These are phyloP conservation scores for Harlomillsia oculata DNA, from an alignment of 1,140 invertebrate genomes.

Conservation along the genomic window DNA sequence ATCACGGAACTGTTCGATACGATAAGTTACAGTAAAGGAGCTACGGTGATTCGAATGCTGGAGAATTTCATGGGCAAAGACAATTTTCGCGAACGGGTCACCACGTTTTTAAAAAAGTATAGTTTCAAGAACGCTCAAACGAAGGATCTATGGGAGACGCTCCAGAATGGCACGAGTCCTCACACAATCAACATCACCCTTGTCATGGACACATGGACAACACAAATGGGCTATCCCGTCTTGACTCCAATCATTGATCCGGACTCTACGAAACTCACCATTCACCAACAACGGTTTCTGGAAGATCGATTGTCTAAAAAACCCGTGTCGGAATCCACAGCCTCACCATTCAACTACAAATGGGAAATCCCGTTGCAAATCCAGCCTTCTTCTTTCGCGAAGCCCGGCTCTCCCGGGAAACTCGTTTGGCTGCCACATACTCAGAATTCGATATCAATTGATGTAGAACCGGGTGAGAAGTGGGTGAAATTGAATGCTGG, in stretches of 20 bases:
- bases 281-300: constrained; percentile 66
- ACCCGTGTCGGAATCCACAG: not conserved
- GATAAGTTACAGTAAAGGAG: constrained; percentile 89
- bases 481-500: constrained; percentile 81
- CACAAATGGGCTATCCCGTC: constrained; percentile 83
- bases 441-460: constrained; percentile 2
- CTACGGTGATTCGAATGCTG: constrained; percentile 80
- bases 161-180: constrained; percentile 43
- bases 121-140: constrained; percentile 68
- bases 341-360: constrained; percentile 19
- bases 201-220: constrained; percentile 87
- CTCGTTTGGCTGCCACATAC: constrained; percentile 3
- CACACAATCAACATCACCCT: constrained; percentile 48
- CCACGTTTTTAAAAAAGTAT: constrained; percentile 60
- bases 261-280: constrained; percentile 45
- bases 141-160: constrained; percentile 59
- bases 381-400: too few species aligned
- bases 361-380: constrained; percentile 32
- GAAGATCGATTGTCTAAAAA: constrained; percentile 43
- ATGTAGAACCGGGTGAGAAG: not conserved
- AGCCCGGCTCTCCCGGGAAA: not conserved
- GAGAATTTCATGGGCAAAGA: constrained; percentile 67
- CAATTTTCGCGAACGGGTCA: constrained; percentile 62
- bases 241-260: constrained; percentile 51
- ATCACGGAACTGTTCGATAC: constrained; percentile 85